phyloP scores from a whole-genome alignment of 1,140 invertebrate genomes.

The Drosophila funebris region DNA sequence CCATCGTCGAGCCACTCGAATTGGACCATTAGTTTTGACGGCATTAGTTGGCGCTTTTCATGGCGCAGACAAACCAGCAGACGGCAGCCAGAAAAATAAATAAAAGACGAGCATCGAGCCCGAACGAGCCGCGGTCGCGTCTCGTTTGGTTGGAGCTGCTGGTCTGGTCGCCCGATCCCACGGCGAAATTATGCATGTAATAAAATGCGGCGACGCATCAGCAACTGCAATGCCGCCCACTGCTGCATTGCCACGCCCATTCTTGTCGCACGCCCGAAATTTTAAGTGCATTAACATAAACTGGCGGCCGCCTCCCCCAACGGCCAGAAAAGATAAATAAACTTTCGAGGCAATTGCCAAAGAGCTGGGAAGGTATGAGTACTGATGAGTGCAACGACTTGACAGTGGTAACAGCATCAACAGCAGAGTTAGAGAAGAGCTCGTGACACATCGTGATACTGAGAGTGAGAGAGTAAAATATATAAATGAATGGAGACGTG shows the following conservation, averaged over 20 bases:
- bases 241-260: slow-evolving; percentile 45
- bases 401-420: slow-evolving; percentile 66
- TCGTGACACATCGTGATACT: slow-evolving; percentile 11
- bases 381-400: slow-evolving; percentile 81
- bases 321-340: slow-evolving; percentile 66
- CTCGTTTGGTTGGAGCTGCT: slow-evolving; percentile 13
- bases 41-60: slow-evolving; percentile 76
- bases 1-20: slow-evolving; percentile 74
- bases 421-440: slow-evolving; percentile 19
- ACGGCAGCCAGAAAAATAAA: slow-evolving; percentile 55
- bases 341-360: slow-evolving; percentile 39
- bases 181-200: slow-evolving; percentile 77
- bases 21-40: slow-evolving; percentile 83
- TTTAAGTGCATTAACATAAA: slow-evolving; percentile 82
- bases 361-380: background rate
- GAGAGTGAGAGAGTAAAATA: no score
- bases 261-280: slow-evolving; percentile 56
- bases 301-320: slow-evolving; percentile 17
- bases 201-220: slow-evolving; percentile 70
- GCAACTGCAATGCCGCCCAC: slow-evolving; percentile 57
- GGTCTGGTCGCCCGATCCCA: slow-evolving; percentile 38
- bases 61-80: slow-evolving; percentile 57
- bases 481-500: no score
- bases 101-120: slow-evolving; percentile 62
- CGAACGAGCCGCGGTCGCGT: slow-evolving; percentile 17